Base-by-base conservation (phyloP, 2,113 vertebrate genomes). In the Chauna torquata region DNA sequence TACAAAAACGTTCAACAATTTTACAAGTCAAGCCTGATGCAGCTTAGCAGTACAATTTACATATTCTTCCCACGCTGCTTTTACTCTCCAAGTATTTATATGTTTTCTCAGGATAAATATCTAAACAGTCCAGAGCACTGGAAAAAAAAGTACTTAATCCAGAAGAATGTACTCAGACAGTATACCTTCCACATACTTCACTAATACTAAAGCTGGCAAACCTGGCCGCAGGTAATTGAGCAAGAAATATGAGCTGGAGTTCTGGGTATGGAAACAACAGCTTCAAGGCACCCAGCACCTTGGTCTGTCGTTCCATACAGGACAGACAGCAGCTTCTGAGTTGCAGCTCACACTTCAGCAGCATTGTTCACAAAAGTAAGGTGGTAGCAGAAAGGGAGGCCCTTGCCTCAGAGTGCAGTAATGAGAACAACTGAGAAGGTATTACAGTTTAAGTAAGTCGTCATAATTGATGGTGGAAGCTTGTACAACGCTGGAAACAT, bases 261-360 rank as follows among this genome's bases (percentile, higher is more conserved):
- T 57, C 19, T 40, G 34, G 32, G 32, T 22, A 38, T 28, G 5
- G 16, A 49, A 83, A 32, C 3, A 55, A 19, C 13, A 30, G 18
- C 3, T 45, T 38, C 12, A 44, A 68, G 30, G 8, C 25, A 52
- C 12, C 57, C 57, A 49, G 16, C 20, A 27, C 19, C 42, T 58
- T 3, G 17, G 11, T 13, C 6, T 34, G 13, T 44, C 0, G 0
- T 58, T 45, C 61, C 16, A 5, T 3, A 8, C 6, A 40, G 42
- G 9, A 30, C 0, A 2, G 16, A 20, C 10, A 42, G 22, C 32
- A 85, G 50, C 22, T 47, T 32, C 45, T 11, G 10, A 23, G 49
- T 28, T 15, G 42, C 4, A 47, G n/a, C 16, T 74, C 52, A 8
- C 12, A 6, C 23, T 38, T 8, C 42, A 68, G 12, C n/a, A 32